Evolutionary conservation across 2,113 vertebrate species (phyloP).

Genomic region (Phaethornis superciliosus): DNA sequence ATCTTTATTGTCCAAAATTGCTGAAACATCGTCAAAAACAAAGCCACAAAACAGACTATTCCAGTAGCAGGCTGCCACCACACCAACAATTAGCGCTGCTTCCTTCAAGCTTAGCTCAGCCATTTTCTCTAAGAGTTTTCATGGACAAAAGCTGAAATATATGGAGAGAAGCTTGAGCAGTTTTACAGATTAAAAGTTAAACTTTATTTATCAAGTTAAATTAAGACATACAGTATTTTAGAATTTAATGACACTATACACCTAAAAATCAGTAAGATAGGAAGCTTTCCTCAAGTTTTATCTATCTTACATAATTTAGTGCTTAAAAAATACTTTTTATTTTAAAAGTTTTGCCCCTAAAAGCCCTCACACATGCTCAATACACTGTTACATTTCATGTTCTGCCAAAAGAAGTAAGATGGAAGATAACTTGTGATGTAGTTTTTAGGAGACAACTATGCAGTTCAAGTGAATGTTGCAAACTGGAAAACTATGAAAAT

Average conservation of each 20-base stretch:
- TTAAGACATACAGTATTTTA: background rate
- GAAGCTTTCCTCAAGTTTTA: background rate
- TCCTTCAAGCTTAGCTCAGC: slow-evolving; percentile 89
- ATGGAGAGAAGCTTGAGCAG: background rate
- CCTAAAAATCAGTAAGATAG: background rate
- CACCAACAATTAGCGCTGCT: slow-evolving; percentile 84
- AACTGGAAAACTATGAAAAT: background rate
- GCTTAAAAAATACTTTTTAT: background rate
- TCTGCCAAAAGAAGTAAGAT: background rate
- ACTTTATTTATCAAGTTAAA: background rate
- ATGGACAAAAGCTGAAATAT: slow-evolving; percentile 65
- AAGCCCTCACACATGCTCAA: background rate
- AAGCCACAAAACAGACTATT: slow-evolving; percentile 96
- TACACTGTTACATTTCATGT: background rate
- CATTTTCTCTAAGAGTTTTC: slow-evolving; percentile 83
- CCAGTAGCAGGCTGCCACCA: slow-evolving; percentile 94
- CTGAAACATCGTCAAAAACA: slow-evolving; percentile 98
- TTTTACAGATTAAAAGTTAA: background rate
- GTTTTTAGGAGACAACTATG: background rate
- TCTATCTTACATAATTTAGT: background rate
- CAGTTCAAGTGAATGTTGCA: background rate
- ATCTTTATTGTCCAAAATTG: slow-evolving; percentile 98
- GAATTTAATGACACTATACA: background rate
- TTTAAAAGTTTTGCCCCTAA: background rate
- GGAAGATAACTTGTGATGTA: background rate